These are phyloP conservation scores for Ladona fulva DNA, from an alignment of 1,140 invertebrate species.

Conservation along the genomic window DNA sequence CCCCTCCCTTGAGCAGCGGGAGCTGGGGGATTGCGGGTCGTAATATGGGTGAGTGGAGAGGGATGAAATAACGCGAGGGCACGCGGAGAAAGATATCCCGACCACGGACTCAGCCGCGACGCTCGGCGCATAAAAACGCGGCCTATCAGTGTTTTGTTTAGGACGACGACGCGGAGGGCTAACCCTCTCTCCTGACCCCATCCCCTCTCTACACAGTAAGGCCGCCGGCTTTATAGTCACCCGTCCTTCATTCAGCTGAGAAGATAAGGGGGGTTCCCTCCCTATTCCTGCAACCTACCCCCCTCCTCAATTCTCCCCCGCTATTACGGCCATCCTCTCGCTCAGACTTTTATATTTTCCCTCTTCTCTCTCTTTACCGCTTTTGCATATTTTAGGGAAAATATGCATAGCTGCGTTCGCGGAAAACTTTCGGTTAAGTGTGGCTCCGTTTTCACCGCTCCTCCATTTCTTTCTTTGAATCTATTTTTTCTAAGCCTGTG, in stretches of 20 bases:
- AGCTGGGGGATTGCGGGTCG: too few species aligned
- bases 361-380: too few species aligned
- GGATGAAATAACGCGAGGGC: background rate
- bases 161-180: background rate
- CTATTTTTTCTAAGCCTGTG: too few species aligned
- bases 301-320: background rate
- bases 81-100: background rate
- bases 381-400: too few species aligned
- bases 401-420: too few species aligned
- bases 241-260: background rate
- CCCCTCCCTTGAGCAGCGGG: background rate
- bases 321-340: too few species aligned
- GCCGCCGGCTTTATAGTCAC: background rate
- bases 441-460: too few species aligned
- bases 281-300: background rate
- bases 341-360: too few species aligned
- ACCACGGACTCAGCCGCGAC: background rate
- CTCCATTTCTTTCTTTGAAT: too few species aligned
- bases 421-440: too few species aligned
- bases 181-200: background rate
- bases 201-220: background rate
- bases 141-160: constrained; percentile 9
- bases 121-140: background rate
- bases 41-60: background rate
- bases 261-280: background rate